phyloP scores from a whole-genome alignment of 2,113 vertebrate genomes.

The Stigmatopora nigra region DNA sequence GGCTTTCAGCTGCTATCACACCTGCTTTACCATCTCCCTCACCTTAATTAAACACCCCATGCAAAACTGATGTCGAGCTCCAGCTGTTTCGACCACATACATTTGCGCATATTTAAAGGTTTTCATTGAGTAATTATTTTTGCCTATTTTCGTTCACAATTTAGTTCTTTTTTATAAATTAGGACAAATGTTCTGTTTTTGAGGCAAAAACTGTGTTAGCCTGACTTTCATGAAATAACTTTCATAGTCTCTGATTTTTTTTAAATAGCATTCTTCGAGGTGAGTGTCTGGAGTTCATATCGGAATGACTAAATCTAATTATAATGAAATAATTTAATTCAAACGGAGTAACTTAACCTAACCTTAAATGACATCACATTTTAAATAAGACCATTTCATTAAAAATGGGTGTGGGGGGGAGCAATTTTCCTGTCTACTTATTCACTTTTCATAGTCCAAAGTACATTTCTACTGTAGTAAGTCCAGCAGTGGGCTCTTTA shows the following conservation, averaged over 20 bases:
- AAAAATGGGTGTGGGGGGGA: slow-evolving; percentile 2
- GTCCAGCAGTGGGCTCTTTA: not conserved
- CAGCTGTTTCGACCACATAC: not conserved
- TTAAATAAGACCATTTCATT: slow-evolving; percentile 23
- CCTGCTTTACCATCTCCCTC: not conserved
- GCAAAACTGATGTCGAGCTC: not conserved
- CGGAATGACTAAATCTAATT: slow-evolving; percentile 11
- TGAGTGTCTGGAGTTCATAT: slow-evolving; percentile 21
- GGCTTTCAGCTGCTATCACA: slow-evolving; percentile 3
- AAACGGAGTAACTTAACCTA: not conserved
- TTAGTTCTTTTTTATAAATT: slow-evolving; percentile 11
- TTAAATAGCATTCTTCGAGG: not conserved
- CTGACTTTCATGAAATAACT: slow-evolving; percentile 7
- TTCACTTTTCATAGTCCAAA: not conserved
- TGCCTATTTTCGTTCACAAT: not conserved
- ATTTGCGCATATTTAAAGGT: not conserved
- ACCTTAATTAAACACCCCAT: slow-evolving; percentile 3
- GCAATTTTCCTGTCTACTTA: slow-evolving; percentile 10
- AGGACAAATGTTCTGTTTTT: slow-evolving; percentile 2
- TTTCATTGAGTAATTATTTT: not conserved
- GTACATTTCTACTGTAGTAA: slow-evolving; percentile 4
- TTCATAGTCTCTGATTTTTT: not conserved
- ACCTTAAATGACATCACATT: not conserved
- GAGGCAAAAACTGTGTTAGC: slow-evolving; percentile 18
- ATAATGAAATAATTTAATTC: not conserved